Evolutionary conservation across 2,113 vertebrate species (phyloP).

Genomic region (Lycaon pictus): DNA sequence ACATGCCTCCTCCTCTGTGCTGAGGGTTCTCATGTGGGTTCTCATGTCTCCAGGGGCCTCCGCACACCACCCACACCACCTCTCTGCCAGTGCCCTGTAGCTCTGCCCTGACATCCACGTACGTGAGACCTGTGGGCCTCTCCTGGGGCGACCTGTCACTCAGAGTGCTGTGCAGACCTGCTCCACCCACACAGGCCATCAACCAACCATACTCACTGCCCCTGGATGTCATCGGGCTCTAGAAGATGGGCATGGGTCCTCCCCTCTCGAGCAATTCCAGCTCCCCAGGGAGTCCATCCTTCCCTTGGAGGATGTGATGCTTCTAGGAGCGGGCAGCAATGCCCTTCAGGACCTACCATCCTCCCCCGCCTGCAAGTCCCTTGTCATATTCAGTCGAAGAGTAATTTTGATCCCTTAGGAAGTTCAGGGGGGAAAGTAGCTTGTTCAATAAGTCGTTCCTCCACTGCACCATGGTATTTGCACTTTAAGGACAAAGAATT

Average conservation of each 20-base stretch:
- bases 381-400: neutral
- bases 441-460: neutral
- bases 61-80: neutral
- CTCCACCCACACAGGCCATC: neutral
- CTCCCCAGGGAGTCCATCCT: neutral
- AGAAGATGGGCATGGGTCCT: neutral
- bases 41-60: neutral
- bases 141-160: neutral
- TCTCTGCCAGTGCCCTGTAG: neutral
- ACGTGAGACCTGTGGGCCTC: neutral
- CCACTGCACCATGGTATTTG: neutral
- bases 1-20: neutral
- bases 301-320: neutral
- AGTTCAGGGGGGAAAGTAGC: no score
- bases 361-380: neutral
- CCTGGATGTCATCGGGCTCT: fast-evolving
- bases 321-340: neutral
- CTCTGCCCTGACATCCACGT: neutral
- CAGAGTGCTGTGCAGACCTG: neutral
- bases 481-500: neutral
- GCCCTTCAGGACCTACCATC: neutral
- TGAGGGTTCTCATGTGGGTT: neutral
- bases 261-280: no score
- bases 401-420: neutral
- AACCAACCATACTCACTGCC: neutral